phyloP scores from a whole-genome alignment of 2,888 invertebrate species.

The Saturnia pavonia region DNA sequence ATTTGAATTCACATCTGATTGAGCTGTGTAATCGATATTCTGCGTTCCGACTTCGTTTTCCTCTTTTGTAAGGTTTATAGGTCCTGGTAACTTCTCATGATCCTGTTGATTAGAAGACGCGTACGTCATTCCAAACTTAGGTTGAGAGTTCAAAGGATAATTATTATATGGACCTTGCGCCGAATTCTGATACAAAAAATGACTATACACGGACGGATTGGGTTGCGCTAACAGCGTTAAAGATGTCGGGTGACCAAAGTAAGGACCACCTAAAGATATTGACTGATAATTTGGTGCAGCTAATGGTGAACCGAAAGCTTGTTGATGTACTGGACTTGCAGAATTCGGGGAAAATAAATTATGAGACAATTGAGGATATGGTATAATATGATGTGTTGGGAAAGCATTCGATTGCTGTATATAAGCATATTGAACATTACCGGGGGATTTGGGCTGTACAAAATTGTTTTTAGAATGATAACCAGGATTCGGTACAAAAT shows the following conservation, averaged over 20 bases:
- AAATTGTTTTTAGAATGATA: slow-evolving; percentile 74
- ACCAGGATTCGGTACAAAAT: slow-evolving; percentile 67
- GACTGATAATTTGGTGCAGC: slow-evolving; percentile 55
- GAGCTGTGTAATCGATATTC: slow-evolving; percentile 56
- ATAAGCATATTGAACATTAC: slow-evolving; percentile 64
- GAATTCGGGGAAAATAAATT: slow-evolving; percentile 48
- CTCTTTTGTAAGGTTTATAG: slow-evolving; percentile 56
- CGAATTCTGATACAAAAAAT: slow-evolving; percentile 59
- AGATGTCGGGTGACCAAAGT: slow-evolving; percentile 61
- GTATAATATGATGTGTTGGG: slow-evolving; percentile 47
- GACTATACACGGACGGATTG: slow-evolving; percentile 61
- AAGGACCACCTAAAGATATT: slow-evolving; percentile 50
- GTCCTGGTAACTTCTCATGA: slow-evolving; percentile 59
- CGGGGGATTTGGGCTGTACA: slow-evolving; percentile 59
- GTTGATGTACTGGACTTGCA: slow-evolving; percentile 41
- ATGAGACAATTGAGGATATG: slow-evolving; percentile 57
- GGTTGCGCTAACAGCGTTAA: slow-evolving; percentile 67
- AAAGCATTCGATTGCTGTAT: slow-evolving; percentile 58
- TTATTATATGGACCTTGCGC: slow-evolving; percentile 66
- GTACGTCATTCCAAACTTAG: slow-evolving; percentile 59
- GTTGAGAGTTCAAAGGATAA: slow-evolving; percentile 64
- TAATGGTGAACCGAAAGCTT: slow-evolving; percentile 44
- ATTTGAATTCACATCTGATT: slow-evolving; percentile 55
- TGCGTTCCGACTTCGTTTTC: slow-evolving; percentile 61
- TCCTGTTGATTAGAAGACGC: slow-evolving; percentile 51